phyloP scores from a whole-genome alignment of 2,888 invertebrate genomes.

The Meandrusa payeni region DNA sequence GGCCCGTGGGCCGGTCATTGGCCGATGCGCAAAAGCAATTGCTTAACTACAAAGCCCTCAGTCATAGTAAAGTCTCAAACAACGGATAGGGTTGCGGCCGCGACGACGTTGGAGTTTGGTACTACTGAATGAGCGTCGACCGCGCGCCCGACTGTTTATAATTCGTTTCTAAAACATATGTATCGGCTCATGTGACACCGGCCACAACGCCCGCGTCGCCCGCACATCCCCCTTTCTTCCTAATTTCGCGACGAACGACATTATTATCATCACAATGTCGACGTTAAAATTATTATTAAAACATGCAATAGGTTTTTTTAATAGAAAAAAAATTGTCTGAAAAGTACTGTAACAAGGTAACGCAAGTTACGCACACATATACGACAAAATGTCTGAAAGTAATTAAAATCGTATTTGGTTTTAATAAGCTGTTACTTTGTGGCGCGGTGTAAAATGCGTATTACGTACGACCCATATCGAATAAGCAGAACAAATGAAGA shows the following conservation, averaged over 20 bases:
- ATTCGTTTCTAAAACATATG: conserved; percentile 46
- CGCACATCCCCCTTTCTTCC: conserved; percentile 20
- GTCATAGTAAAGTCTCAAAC: conserved; percentile 57
- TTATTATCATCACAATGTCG: conserved; percentile 13
- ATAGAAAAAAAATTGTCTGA: conserved; percentile 1
- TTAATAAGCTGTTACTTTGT: conserved; percentile 10
- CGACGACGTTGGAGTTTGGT: conserved; percentile 9
- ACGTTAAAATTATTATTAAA: conserved; percentile 14
- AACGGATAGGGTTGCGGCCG: conserved; percentile 49
- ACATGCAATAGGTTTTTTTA: conserved; percentile 7
- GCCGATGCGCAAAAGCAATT: conserved; percentile 63
- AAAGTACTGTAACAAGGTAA: no score
- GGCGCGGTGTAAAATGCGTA: conserved; percentile 11
- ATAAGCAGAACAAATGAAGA: conserved; percentile 29
- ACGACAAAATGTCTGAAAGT: no score
- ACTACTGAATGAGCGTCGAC: conserved; percentile 24
- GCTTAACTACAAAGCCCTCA: conserved; percentile 55
- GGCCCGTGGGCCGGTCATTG: conserved; percentile 74
- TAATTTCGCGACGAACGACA: conserved; percentile 15
- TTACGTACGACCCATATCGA: conserved; percentile 26
- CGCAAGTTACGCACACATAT: no score
- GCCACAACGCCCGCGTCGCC: conserved; percentile 31
- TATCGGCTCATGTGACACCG: conserved; percentile 44
- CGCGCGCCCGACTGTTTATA: conserved; percentile 30
- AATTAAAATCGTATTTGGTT: conserved; percentile 5